Conservation (phyloP, 2,888 invertebrate species). For the Sturmia bella region DNA sequence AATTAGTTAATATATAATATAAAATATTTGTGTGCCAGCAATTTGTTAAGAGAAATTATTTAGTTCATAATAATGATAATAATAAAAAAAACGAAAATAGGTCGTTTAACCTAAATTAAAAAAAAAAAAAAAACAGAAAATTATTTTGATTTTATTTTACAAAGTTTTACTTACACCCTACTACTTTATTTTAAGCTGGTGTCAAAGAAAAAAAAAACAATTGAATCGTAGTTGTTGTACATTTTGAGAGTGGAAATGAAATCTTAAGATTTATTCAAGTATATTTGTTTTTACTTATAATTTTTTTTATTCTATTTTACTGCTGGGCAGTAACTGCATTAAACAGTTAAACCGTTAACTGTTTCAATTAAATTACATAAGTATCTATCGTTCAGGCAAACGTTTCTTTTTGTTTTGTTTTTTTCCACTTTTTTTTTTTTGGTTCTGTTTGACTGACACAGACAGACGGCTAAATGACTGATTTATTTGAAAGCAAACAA, state of each 20-base stretch:
- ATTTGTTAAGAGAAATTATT: slow-evolving; percentile 54
- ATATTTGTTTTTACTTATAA: slow-evolving; percentile 14
- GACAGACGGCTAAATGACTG: slow-evolving; percentile 3
- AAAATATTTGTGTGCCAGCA: slow-evolving; percentile 55
- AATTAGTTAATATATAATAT: slow-evolving; percentile 40
- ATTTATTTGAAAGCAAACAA: slow-evolving; percentile 30
- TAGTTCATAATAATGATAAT: slow-evolving; percentile 17
- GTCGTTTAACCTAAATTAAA: slow-evolving; percentile 32
- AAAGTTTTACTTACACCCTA: too few relatives aligned
- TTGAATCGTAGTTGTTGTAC: slow-evolving; percentile 14
- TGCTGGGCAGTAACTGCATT: slow-evolving; percentile 23
- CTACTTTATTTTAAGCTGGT: neutral
- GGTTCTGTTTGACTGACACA: slow-evolving; percentile 24
- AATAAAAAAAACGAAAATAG: slow-evolving; percentile 31
- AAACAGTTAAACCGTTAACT: slow-evolving; percentile 15
- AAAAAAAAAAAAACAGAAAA: neutral
- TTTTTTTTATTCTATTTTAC: slow-evolving; percentile 32
- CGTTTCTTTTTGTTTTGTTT: slow-evolving; percentile 20
- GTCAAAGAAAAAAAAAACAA: slow-evolving; percentile 12
- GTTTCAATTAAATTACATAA: slow-evolving; percentile 24
- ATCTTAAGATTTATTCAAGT: slow-evolving; percentile 56
- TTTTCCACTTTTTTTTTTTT: too few relatives aligned
- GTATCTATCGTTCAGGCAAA: slow-evolving; percentile 19
- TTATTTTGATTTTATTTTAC: neutral
- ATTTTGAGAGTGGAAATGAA: slow-evolving; percentile 49